Base-by-base conservation (phyloP, 2,113 vertebrate genomes). In the Centropus unirufus region DNA sequence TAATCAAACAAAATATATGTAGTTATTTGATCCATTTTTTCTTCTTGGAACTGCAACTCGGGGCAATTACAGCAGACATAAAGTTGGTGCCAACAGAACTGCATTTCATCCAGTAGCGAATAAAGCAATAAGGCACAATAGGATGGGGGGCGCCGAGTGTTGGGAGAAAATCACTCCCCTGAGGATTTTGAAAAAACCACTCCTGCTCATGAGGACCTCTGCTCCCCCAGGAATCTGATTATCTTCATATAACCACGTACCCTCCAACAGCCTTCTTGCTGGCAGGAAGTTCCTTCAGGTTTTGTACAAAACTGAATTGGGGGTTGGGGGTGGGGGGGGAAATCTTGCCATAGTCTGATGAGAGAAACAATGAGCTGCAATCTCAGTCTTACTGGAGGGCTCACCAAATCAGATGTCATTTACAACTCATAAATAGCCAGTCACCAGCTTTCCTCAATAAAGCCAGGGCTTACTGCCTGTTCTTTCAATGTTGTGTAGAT, bases 1-100 rank as follows among this genome's bases (percentile, higher is more conserved):
- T 98, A 98, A 98, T 98, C 96, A 98, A 98, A 98, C 88, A 91
- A 97, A 97, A 97, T 98, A 94, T 96, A 97, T 94, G 93, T 93
- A 96, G 96, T 96, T 97, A 96, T 96, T 96, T 97, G 93, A 98
- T 96, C 95, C 82, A 79, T 92, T 96, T 95, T 96, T 97, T 96
- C 86, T 93, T 92, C 91, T 96, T 90, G 61, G 83, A 97, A 95
- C 79, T 94, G 89, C 95, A 97, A 96, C 85, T 96, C 78, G 58
- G 89, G 66, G 96, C 97, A 97, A 97, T 98, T 98, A 97, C 39
- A 67, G 91, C 49, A 87, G 95, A 96, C 91, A 96, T 97, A 93
- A 97, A 96, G 96, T 97, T 97, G 97, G 83, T 96, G 83, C 96
- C 96, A 97, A 97, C 76, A 96, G 93, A 98, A 94, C 85, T 91